A percentile compares a stretch with the other conserved stretches of the same genome.
phyloP scores from a whole-genome alignment of 2,797 vertebrate species.

The Gymnothorax javanicus region DNA sequence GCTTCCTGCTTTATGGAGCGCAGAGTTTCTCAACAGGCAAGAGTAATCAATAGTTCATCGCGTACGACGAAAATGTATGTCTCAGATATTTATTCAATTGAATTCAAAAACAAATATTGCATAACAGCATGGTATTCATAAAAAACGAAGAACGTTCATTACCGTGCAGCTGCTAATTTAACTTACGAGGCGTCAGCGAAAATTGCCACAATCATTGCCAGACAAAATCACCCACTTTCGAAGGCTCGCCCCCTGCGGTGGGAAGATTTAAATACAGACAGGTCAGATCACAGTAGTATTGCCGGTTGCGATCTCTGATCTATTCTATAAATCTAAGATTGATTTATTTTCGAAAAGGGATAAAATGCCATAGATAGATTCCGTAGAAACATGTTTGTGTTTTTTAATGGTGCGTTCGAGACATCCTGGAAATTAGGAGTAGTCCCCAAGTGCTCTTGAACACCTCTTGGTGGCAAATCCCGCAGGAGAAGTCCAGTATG shows the following conservation, averaged over 20 bases:
- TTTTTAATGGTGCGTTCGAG: too few species aligned
- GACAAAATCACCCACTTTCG: background rate
- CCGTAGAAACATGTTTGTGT: too few species aligned
- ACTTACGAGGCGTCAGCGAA: too few species aligned
- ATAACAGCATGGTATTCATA: background rate
- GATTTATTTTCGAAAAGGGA: too few species aligned
- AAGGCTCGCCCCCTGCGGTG: constrained; percentile 21
- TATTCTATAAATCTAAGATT: too few species aligned
- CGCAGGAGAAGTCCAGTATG: too few species aligned
- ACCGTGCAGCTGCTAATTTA: background rate
- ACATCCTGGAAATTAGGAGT: too few species aligned
- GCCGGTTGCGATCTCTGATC: too few species aligned
- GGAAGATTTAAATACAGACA: constrained; percentile 19
- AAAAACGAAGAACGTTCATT: background rate
- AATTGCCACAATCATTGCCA: constrained; percentile 1
- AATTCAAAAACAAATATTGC: too few species aligned
- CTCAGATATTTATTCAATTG: background rate
- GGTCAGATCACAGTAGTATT: background rate
- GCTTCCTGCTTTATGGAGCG: background rate
- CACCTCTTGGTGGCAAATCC: too few species aligned
- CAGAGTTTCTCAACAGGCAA: background rate
- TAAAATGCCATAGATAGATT: too few species aligned
- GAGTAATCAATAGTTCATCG: constrained; percentile 5
- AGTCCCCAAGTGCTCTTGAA: too few species aligned
- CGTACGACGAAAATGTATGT: background rate